Conservation (phyloP, 1,140 invertebrate species). For the Branchinecta lynchi region DNA sequence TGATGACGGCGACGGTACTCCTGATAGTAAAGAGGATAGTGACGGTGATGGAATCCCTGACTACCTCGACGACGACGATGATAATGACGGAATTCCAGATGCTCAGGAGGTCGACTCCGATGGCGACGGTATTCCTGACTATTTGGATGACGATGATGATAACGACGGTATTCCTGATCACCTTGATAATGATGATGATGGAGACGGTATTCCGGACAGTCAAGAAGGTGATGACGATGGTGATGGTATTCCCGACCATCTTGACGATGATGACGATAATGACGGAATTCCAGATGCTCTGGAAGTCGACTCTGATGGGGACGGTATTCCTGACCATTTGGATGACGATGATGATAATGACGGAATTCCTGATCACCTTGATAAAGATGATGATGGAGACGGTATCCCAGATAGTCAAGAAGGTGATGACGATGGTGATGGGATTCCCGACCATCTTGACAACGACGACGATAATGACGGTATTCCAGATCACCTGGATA, state of each 20-base stretch:
- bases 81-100: slow-evolving; percentile 6
- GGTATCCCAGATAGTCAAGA: slow-evolving; percentile 22
- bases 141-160: background rate
- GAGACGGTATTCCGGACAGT: slow-evolving; percentile 14
- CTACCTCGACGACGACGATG: background rate
- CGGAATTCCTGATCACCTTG: background rate
- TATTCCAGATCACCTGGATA: slow-evolving; percentile 30
- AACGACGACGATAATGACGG: slow-evolving; percentile 35
- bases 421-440: slow-evolving; percentile 30
- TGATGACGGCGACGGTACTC: background rate
- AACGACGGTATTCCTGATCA: background rate
- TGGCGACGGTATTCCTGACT: background rate
- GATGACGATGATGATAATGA: slow-evolving; percentile 4
- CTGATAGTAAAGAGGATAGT: slow-evolving; percentile 16
- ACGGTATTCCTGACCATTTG: slow-evolving; percentile 23
- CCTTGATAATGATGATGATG: background rate
- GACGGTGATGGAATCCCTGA: slow-evolving; percentile 12
- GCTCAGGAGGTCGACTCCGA: slow-evolving; percentile 20
- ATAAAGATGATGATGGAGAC: slow-evolving; percentile 2
- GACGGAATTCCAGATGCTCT: background rate
- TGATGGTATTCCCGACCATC: background rate
- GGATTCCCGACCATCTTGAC: slow-evolving; percentile 14
- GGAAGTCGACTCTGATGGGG: slow-evolving; percentile 32
- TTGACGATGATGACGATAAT: background rate
- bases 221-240: slow-evolving; percentile 15